These are phyloP conservation scores for Metopolophium dirhodum DNA, from an alignment of 1,140 invertebrate species.

Conservation along the genomic window DNA sequence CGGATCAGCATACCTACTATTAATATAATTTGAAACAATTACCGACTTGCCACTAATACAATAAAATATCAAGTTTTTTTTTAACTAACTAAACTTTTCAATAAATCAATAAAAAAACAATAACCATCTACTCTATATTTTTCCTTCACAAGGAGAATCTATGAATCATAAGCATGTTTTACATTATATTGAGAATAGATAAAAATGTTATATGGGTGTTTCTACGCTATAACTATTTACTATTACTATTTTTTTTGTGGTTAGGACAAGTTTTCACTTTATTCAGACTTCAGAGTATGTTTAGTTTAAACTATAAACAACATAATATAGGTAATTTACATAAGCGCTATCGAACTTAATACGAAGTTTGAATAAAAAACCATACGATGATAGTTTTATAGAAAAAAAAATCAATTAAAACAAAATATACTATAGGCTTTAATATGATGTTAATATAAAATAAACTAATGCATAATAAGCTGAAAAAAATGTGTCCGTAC, in stretches of 20 bases:
- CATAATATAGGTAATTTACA: background rate
- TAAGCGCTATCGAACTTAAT: background rate
- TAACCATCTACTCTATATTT: background rate
- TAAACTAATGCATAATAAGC: too few relatives aligned
- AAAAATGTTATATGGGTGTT: background rate
- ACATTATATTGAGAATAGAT: background rate
- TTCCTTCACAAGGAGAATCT: too few relatives aligned
- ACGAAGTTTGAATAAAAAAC: background rate
- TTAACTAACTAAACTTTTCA: background rate
- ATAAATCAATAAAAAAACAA: background rate
- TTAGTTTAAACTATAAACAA: background rate
- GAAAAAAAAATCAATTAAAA: background rate
- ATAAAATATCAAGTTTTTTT: background rate
- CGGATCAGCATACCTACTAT: background rate
- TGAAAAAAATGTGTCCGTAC: background rate
- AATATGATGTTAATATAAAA: too few relatives aligned
- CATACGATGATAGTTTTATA: background rate
- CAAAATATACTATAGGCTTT: background rate
- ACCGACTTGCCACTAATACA: background rate
- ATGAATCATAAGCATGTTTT: background rate
- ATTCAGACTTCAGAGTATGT: background rate
- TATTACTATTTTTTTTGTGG: background rate
- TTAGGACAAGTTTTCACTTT: background rate
- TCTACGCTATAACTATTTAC: background rate
- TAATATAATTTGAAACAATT: background rate